Conservation (phyloP, 2,113 vertebrate genomes). For the Prunella himalayana region DNA sequence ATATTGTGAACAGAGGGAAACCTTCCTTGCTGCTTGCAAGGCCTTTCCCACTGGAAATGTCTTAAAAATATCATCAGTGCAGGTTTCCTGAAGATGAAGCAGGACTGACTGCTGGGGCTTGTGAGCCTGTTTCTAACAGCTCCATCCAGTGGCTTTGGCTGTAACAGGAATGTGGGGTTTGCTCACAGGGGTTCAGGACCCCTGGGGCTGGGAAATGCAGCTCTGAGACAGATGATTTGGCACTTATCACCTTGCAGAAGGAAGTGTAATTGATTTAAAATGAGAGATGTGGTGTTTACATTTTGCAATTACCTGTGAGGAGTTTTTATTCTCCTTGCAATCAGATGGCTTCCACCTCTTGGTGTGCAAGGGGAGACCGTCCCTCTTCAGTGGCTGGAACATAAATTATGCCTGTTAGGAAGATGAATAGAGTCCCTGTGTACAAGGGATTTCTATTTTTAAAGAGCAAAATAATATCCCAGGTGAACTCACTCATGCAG, state of each 20-base stretch:
- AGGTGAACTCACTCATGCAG: neutral
- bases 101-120: neutral
- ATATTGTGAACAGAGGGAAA: neutral
- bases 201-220: neutral
- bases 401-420: neutral
- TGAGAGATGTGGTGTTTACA: neutral
- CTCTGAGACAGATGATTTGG: neutral
- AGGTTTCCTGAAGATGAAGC: neutral
- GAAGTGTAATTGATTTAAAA: neutral
- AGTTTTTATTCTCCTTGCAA: neutral
- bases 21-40: neutral
- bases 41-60: neutral
- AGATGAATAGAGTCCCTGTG: neutral
- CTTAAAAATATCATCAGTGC: neutral
- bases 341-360: neutral
- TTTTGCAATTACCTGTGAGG: neutral
- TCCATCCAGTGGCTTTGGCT: slow-evolving; percentile 41
- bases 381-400: neutral
- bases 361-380: neutral
- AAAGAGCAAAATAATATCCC: slow-evolving; percentile 6
- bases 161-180: neutral
- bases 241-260: neutral
- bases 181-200: neutral
- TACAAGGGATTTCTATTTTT: neutral
- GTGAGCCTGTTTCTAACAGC: neutral